Evolutionary conservation across 2,888 invertebrate genomes (phyloP).

Genomic region (Lepidochitona cinerea): DNA sequence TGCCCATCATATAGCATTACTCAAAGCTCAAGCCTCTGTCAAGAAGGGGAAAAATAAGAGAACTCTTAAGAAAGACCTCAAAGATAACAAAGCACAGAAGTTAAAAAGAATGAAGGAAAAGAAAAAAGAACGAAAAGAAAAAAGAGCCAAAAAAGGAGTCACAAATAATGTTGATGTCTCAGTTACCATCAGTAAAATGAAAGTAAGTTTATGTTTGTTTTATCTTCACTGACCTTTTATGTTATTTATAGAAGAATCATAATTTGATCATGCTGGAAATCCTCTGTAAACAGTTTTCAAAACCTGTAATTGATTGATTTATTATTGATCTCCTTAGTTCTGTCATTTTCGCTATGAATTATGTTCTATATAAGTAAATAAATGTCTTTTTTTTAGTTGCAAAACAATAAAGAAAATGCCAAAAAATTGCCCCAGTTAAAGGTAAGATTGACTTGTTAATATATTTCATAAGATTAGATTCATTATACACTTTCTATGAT

Average conservation of each 20-base stretch:
- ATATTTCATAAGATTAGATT: no score
- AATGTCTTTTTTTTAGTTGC: no score
- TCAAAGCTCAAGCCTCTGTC: conserved; percentile 28
- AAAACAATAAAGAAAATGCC: neutral
- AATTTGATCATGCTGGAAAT: no score
- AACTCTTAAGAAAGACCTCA: conserved; percentile 22
- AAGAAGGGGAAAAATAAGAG: conserved; percentile 24
- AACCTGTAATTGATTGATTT: no score
- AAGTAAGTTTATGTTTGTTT: neutral
- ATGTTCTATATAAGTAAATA: no score
- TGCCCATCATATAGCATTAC: conserved; percentile 47
- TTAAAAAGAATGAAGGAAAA: conserved; percentile 67
- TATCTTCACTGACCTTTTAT: no score
- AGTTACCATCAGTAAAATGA: neutral
- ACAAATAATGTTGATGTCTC: neutral
- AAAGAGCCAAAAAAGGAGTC: conserved; percentile 63
- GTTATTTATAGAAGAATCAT: no score
- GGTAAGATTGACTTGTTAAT: no score
- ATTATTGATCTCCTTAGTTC: no score
- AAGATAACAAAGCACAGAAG: conserved; percentile 41
- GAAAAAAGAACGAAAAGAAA: conserved; percentile 67
- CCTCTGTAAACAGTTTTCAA: no score
- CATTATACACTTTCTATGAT: no score
- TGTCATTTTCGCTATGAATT: no score
- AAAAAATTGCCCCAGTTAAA: neutral